Evolutionary conservation across 2,888 invertebrate genomes (phyloP), one percentile per base, ranked within the genome.

Genomic region (Tipula unca): DNA sequence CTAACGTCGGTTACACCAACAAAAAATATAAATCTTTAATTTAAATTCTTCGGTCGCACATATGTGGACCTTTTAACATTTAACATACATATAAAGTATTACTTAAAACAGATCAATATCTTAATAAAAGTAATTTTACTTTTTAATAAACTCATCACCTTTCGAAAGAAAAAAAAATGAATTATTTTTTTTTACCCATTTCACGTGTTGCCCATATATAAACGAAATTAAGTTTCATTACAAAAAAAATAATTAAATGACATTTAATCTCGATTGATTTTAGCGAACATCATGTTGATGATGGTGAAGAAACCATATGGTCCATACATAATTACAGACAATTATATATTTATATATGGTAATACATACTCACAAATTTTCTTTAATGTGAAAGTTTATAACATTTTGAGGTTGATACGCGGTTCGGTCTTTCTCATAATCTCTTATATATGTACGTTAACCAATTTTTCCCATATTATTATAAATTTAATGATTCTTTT

Each of bases 71-170:
- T 69, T 69, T 69, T 69, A 25, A 69, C 25, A 69, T 69, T 69
- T 25, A 10, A 69, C 25, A 69, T 25, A 25, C 14, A 42, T 10
- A 17, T 17, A n/a, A n/a, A n/a, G 48, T 69, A 69, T 69, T 25
- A 69, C 69, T 69, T 20, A 69, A 69, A 25, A 20, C 25, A 20
- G 69, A 69, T 69, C 69, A 13, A 69, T 69, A 69, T 69, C 69
- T 69, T 69, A 69, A 69, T 69, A 25, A 25, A 69, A 69, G 17
- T 17, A 69, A 69, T 69, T 69, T 25, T 48, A 69, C 25, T 69
- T 69, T 69, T 69, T 69, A 69, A 69, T 69, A 69, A 69, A 69
- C 69, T 69, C 69, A 69, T 69, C 69, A 69, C 69, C 69, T 69
- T 69, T 69, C 69, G 25, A 69, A 69, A 69, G 17, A 39, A 39